Conservation (phyloP, 2,888 invertebrate genomes). For the Andrena trimmerana region DNA sequence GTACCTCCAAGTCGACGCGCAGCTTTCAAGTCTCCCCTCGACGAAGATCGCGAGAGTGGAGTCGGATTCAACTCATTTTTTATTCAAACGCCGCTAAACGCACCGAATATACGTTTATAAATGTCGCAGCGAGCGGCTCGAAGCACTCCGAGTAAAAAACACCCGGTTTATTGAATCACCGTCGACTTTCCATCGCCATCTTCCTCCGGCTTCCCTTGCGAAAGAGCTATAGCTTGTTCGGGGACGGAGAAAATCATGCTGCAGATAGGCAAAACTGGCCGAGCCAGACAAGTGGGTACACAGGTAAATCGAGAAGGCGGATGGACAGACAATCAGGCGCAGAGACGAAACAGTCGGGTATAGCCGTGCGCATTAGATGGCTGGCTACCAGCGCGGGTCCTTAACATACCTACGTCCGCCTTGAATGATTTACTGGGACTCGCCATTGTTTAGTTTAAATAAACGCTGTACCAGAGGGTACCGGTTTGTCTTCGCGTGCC, state of each 20-base stretch:
- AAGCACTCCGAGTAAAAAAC: too few relatives aligned
- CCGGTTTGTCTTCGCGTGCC: slow-evolving; percentile 61
- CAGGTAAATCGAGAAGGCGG: slow-evolving; percentile 46
- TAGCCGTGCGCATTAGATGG: slow-evolving; percentile 57
- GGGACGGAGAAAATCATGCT: slow-evolving; percentile 31
- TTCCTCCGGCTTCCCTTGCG: background rate
- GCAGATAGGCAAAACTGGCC: slow-evolving; percentile 16
- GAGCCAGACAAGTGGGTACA: slow-evolving; percentile 21
- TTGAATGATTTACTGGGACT: slow-evolving; percentile 71
- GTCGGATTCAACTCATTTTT: too few relatives aligned
- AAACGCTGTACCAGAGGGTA: slow-evolving; percentile 60
- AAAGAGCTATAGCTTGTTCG: slow-evolving; percentile 25
- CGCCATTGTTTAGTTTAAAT: slow-evolving; percentile 65
- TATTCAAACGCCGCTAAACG: too few relatives aligned
- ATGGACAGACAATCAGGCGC: slow-evolving; percentile 24
- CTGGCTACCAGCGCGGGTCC: slow-evolving; percentile 43
- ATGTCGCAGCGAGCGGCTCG: too few relatives aligned
- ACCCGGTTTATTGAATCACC: background rate
- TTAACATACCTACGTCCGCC: slow-evolving; percentile 58
- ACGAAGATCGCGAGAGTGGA: too few relatives aligned
- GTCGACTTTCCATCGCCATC: background rate
- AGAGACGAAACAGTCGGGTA: slow-evolving; percentile 45
- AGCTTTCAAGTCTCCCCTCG: too few relatives aligned
- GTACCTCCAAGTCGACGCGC: too few relatives aligned
- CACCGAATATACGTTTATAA: too few relatives aligned